Base-by-base conservation (phyloP, 92 coral and sea anemone species). In the Heteractis magnifica region DNA sequence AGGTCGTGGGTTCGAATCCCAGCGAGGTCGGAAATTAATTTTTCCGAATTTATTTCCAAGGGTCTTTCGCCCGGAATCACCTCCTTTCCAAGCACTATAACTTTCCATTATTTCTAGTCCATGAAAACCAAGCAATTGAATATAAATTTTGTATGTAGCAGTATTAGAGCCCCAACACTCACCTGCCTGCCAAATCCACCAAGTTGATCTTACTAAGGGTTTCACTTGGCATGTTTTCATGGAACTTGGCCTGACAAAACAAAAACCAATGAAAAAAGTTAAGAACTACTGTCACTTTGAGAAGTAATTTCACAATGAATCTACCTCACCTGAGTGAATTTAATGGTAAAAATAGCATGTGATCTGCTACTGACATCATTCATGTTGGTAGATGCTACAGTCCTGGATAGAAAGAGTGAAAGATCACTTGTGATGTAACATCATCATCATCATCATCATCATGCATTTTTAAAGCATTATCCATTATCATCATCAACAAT, bases 101-200 rank as follows among this genome's bases (percentile, higher is more conserved):
- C n/a, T n/a, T n/a, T n/a, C n/a, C n/a, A n/a, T n/a, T n/a, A n/a
- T n/a, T n/a, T 60, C 68, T 60, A 60, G 5, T 15, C 68, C 68
- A 60, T 18, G 20, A 6, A 13, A 9, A 10, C 13, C 16, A 59
- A 59, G 18, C 65, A 8, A 59, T 16, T 59, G 65, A 12, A 59
- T 59, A 34, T 34, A 34, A 34, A 2, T 2, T 2, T 34, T 34
- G 3, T 2, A 53, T 2, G 58, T 53, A 53, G 58, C 26, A 5
- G 26, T 65, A 16, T 65, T 10, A 20, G 71, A 9, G 48, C 9
- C 74, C 10, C 52, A 56, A 48, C 5, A 7, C 81, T 20, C 65
- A 96, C 99, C 99, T 96, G 72, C 99, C 99, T 3, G 99, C 99
- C 75, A 96, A 78, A 83, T 96, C 99, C 62, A 96, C 99, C 26